These are phyloP conservation scores for Eriosoma lanigerum DNA, from an alignment of 1,140 invertebrate species.

Conservation along the genomic window DNA sequence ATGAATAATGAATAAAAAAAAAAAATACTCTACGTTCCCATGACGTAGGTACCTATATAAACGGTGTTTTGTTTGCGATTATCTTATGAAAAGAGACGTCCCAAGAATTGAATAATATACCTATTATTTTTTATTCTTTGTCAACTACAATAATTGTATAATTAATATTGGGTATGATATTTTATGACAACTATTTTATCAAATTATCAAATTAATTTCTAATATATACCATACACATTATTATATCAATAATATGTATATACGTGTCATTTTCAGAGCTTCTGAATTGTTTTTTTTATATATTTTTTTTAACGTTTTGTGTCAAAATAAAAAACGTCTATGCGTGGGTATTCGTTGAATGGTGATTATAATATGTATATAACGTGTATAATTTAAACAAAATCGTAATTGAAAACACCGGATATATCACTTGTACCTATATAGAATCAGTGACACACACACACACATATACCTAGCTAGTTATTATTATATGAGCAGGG, in stretches of 20 bases:
- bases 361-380: slow-evolving; percentile 3
- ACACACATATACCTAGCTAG: neutral
- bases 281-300: neutral
- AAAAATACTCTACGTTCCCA: neutral
- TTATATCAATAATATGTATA: no score
- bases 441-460: neutral
- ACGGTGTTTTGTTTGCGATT: no score
- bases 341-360: neutral
- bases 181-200: no score
- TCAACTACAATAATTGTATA: no score
- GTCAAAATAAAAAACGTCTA: slow-evolving; percentile 1
- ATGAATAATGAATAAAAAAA: neutral
- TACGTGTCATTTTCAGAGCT: no score
- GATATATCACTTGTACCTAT: neutral
- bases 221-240: no score
- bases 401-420: slow-evolving; percentile 31
- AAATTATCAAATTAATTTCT: no score
- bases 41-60: no score
- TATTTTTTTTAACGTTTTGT: neutral
- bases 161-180: no score
- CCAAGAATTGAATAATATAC: no score
- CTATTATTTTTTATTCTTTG: no score
- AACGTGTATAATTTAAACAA: slow-evolving; percentile 20
- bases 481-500: neutral
- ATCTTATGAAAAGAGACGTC: no score